Percentiles rank a stretch among this genome's conserved stretches.
phyloP scores from a whole-genome alignment of 2,797 vertebrate genomes.

The Paedocypris micromegethes region DNA sequence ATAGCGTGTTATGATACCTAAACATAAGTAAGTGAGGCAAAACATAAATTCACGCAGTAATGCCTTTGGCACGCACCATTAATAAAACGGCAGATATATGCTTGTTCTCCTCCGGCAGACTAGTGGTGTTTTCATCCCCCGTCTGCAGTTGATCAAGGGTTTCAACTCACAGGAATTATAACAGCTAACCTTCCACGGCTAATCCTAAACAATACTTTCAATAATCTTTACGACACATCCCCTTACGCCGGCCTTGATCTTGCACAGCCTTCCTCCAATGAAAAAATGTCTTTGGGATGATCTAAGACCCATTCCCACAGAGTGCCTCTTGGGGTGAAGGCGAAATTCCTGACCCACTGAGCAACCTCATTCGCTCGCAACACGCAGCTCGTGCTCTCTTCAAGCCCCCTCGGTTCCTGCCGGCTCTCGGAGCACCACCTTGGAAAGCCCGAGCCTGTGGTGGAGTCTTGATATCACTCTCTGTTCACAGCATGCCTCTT shows the following conservation, averaged over 20 bases:
- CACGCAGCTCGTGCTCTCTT: slow-evolving; percentile 30
- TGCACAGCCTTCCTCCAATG: slow-evolving; percentile 38
- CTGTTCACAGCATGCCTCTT: slow-evolving; percentile 65
- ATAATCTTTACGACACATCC: slow-evolving; percentile 61
- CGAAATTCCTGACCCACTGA: slow-evolving; percentile 53
- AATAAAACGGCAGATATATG: not conserved
- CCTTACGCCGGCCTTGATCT: slow-evolving; percentile 62
- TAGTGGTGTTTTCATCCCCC: not conserved
- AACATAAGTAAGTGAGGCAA: too few relatives aligned
- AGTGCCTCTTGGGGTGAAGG: slow-evolving; percentile 51
- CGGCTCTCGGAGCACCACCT: slow-evolving; percentile 54
- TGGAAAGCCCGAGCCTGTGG: slow-evolving; percentile 47
- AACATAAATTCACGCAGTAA: not conserved
- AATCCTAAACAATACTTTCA: slow-evolving; percentile 51
- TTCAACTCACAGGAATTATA: slow-evolving; percentile 11
- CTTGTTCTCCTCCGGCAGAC: not conserved
- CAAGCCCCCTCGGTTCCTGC: slow-evolving; percentile 33
- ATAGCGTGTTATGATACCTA: too few relatives aligned
- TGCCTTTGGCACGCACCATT: not conserved
- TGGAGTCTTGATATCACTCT: slow-evolving; percentile 67
- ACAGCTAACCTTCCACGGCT: slow-evolving; percentile 31
- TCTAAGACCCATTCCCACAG: slow-evolving; percentile 54
- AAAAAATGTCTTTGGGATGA: slow-evolving; percentile 29
- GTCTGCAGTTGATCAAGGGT: not conserved
- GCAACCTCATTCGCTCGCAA: slow-evolving; percentile 31